Evolutionary conservation across 2,113 vertebrate species (phyloP), one percentile per base, ranked within the genome.

Genomic region (Pachyramphus minor): DNA sequence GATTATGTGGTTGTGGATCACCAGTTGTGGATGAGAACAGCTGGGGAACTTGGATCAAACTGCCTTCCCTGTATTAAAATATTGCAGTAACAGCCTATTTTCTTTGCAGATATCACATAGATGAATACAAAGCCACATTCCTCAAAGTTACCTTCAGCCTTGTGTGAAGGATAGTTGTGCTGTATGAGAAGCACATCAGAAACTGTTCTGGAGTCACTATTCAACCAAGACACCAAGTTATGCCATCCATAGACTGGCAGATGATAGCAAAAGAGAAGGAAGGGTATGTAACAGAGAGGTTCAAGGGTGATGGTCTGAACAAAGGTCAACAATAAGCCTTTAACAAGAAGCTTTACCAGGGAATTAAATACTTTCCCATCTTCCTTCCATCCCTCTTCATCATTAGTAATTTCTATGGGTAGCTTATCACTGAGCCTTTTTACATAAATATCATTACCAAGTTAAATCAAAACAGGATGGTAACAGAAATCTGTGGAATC

Each of bases 401-500:
- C 50, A 60, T 76, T 68, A 87, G 74, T 6, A n/a, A 25, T 75
- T 55, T 89, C 12, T 58, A 58, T 28, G 37, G 24, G 62, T 39
- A 85, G 49, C 62, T 93, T 91, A 89, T 82, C 66, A 76, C 12
- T 47, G 71, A 85, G 77, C 7, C 33, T 84, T 92, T 95, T 83
- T 55, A 89, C 39, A 72, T 60, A 94, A 87, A 89, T 62, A 76
- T 8, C 69, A 72, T 84, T 91, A 82, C 63, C 30, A 79, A 58
- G 53, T 79, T 58, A 91, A 93, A 85, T 84, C 37, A 55, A 91
- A 95, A 84, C 60, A 91, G 80, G 53, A 87, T 62, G 77, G 84
- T 60, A 78, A 63, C 3, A 11, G 58, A 78, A 89, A 95, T 76
- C 49, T 79, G 50, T 69, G 77, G 81, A 79, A 95, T 75, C 45